Conservation (phyloP, 2,113 vertebrate species). For the Perca flavescens region DNA sequence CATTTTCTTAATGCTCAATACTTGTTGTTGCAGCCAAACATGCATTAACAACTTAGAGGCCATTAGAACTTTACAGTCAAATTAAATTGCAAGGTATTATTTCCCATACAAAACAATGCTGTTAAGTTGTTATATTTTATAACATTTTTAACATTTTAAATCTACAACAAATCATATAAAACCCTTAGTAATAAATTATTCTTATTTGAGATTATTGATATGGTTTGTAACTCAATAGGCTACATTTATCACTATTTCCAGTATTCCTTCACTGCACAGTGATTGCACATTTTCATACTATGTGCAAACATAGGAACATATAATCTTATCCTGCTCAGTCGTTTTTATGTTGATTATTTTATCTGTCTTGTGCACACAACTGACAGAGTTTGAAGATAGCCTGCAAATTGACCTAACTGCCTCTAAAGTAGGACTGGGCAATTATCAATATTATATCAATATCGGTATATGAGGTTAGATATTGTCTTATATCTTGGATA, state of each 20-base stretch:
- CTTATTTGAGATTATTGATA: neutral
- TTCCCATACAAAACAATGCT: neutral
- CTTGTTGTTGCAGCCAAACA: constrained; percentile 34
- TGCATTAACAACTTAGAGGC: constrained; percentile 17
- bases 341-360: neutral
- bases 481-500: no score
- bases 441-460: no score
- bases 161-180: neutral
- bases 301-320: neutral
- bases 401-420: no score
- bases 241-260: neutral
- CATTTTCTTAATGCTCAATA: constrained; percentile 50
- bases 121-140: neutral
- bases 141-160: neutral
- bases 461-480: no score
- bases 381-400: neutral
- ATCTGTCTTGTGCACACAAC: neutral
- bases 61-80: neutral
- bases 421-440: neutral
- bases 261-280: neutral
- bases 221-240: neutral
- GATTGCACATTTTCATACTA: constrained; percentile 17
- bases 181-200: neutral
- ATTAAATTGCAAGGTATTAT: constrained; percentile 26
- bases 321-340: neutral